Conservation (phyloP, 2,113 vertebrate species). For the Amblyopsis rosae region DNA sequence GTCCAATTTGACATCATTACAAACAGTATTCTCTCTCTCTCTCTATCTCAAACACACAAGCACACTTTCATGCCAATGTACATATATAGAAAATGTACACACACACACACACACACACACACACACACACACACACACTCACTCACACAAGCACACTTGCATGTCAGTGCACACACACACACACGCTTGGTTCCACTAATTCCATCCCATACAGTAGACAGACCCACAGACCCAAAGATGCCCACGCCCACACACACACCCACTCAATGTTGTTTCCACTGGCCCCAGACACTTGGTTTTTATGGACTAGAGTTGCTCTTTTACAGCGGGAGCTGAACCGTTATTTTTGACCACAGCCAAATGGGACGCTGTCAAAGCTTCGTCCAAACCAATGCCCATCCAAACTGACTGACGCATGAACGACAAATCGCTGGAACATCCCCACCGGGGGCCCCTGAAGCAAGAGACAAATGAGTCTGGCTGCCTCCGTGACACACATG, state of each 20-base stretch:
- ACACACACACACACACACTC: slow-evolving; percentile 7
- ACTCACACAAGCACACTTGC: not conserved
- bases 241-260: not conserved
- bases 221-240: not conserved
- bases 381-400: slow-evolving; percentile 24
- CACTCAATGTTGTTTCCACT: slow-evolving; percentile 38
- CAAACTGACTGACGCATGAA: slow-evolving; percentile 17
- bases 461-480: not conserved
- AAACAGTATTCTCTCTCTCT: not conserved
- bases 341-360: slow-evolving; percentile 52
- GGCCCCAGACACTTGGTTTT: slow-evolving; percentile 40
- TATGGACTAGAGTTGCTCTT: slow-evolving; percentile 32
- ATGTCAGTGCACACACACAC: not conserved
- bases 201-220: not conserved
- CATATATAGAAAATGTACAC: not conserved
- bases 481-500: slow-evolving; percentile 7
- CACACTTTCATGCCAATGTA: not conserved
- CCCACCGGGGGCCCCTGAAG: not conserved
- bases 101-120: slow-evolving; percentile 8
- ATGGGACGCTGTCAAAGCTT: slow-evolving; percentile 31
- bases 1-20: not conserved
- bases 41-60: not conserved
- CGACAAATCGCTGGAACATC: slow-evolving; percentile 12
- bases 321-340: slow-evolving; percentile 26
- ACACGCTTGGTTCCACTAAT: not conserved